These are phyloP conservation scores for Nephrotoma appendiculata DNA, from an alignment of 2,888 invertebrate genomes.

Conservation along the genomic window DNA sequence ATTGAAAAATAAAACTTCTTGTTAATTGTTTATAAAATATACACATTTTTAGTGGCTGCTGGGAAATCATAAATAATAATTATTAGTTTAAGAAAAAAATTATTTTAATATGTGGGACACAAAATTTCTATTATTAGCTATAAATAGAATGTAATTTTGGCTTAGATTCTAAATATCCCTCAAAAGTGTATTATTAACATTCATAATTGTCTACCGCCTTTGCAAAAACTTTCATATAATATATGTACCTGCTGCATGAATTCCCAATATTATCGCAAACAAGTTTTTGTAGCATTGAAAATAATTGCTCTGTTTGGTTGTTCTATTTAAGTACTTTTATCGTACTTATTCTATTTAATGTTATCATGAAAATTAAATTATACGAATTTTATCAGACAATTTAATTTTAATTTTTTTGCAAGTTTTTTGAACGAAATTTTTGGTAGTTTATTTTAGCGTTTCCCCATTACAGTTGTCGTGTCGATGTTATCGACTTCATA, in stretches of 20 bases:
- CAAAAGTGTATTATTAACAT: too few species aligned
- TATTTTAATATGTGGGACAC: background rate
- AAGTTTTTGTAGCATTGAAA: background rate
- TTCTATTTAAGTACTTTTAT: background rate
- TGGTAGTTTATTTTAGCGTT: background rate
- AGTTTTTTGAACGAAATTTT: background rate
- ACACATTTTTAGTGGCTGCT: background rate
- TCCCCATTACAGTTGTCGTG: too few species aligned
- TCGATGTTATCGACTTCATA: too few species aligned
- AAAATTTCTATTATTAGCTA: background rate
- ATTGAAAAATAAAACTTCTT: background rate
- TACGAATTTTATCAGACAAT: background rate
- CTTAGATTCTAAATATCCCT: background rate
- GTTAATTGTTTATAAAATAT: background rate
- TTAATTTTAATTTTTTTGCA: background rate
- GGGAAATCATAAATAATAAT: background rate
- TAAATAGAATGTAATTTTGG: background rate
- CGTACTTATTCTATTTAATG: background rate
- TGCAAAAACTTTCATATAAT: background rate
- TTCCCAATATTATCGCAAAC: background rate
- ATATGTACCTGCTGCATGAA: background rate
- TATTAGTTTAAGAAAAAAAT: background rate
- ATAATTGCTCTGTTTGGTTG: background rate
- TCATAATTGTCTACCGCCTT: background rate
- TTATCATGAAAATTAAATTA: background rate